A percentile compares a stretch with the other conserved stretches of the same genome.
Evolutionary conservation across 2,113 vertebrate genomes (phyloP).

Genomic region (Lophochroa leadbeateri): DNA sequence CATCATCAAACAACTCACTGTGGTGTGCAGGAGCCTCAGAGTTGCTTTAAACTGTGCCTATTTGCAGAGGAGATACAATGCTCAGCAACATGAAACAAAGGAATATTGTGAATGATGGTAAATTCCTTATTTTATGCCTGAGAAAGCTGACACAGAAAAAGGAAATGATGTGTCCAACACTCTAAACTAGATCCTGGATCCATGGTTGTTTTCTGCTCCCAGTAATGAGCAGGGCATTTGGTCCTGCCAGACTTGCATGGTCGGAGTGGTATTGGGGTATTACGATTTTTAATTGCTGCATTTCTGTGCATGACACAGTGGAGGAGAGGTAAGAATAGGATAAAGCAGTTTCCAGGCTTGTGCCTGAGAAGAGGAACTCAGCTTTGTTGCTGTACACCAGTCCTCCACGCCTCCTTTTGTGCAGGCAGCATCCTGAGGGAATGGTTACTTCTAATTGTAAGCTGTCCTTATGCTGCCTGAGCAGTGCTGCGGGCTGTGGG

Average conservation of each 20-base stretch:
- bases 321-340: not conserved
- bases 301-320: not conserved
- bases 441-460: not conserved
- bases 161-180: not conserved
- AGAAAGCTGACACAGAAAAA: not conserved
- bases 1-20: not conserved
- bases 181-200: not conserved
- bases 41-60: not conserved
- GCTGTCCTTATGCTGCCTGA: not conserved
- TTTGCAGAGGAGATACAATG: not conserved
- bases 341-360: not conserved
- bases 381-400: not conserved
- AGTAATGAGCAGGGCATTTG: not conserved
- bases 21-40: not conserved
- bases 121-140: not conserved
- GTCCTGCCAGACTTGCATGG: not conserved
- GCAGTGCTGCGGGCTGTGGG: accelerated
- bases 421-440: not conserved
- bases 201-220: not conserved
- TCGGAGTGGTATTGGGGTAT: accelerated
- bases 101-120: not conserved
- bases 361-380: not conserved
- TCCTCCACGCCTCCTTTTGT: not conserved
- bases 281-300: not conserved
- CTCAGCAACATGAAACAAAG: not conserved